Conservation (phyloP, 23 tunicate genomes). For the Ciona savignyi region DNA sequence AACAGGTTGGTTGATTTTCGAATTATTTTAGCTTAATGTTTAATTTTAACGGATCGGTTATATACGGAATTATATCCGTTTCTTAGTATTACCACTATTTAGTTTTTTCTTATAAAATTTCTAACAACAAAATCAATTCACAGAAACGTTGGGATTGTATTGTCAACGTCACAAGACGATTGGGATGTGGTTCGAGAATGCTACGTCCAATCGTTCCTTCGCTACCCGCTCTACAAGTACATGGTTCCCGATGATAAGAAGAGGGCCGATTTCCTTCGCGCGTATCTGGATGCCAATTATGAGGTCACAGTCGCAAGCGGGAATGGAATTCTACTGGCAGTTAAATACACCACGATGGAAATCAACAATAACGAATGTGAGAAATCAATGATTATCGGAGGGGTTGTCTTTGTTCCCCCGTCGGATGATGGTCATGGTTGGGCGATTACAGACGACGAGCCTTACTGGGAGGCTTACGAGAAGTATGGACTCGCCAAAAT, state of each 20-base stretch:
- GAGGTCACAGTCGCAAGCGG: conserved; percentile 69
- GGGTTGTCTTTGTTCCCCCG: conserved; percentile 71
- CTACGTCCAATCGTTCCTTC: conserved; percentile 60
- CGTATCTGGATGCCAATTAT: conserved; percentile 81
- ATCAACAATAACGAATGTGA: not conserved
- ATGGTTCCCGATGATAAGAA: conserved; percentile 58
- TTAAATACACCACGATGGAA: conserved; percentile 14
- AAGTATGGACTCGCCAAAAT: conserved; percentile 42
- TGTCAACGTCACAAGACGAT: conserved; percentile 44
- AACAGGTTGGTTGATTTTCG: too few relatives aligned
- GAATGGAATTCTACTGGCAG: conserved; percentile 53
- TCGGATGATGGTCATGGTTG: conserved; percentile 78
- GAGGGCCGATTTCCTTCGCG: conserved; percentile 67
- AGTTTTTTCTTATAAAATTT: not conserved
- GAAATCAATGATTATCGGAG: conserved; percentile 24
- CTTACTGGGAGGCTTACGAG: conserved; percentile 65
- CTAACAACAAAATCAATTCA: too few relatives aligned
- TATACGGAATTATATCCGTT: not conserved
- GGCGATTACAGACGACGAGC: conserved; percentile 55
- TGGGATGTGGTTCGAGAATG: conserved; percentile 58
- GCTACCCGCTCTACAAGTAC: conserved; percentile 84
- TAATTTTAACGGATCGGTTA: too few relatives aligned
- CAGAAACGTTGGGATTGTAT: conserved; percentile 29
- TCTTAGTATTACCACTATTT: not conserved
- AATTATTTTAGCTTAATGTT: too few relatives aligned